Conservation (phyloP, 1,140 invertebrate species). For the Drosophila athabasca region DNA sequence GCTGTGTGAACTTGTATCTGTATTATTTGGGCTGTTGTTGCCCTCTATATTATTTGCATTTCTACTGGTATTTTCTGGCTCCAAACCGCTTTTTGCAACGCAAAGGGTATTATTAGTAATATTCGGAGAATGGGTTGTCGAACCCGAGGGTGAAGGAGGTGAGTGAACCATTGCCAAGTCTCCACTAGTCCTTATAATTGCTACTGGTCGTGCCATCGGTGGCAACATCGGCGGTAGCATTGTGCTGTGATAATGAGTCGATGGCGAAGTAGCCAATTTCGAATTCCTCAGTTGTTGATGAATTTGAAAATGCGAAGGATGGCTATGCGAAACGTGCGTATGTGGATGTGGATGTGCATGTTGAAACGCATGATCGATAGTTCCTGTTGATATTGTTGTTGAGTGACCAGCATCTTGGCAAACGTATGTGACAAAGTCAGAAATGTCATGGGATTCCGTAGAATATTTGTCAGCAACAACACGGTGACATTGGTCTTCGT, state of each 20-base stretch:
- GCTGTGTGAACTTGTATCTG: constrained; percentile 28
- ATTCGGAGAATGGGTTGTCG: constrained; percentile 44
- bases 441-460: constrained; percentile 90
- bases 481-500: constrained; percentile 70
- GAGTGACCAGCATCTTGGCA: constrained; percentile 91
- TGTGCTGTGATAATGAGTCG: constrained; percentile 87
- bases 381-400: constrained; percentile 22
- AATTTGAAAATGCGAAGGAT: constrained; percentile 69
- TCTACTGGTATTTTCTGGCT: constrained; percentile 33
- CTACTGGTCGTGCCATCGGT: constrained; percentile 97
- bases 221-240: constrained; percentile 98
- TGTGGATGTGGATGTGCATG: constrained; percentile 51
- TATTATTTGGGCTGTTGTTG: constrained; percentile 42
- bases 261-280: constrained; percentile 44
- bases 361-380: constrained; percentile 54
- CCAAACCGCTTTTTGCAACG: constrained; percentile 30
- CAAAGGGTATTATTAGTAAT: constrained; percentile 12
- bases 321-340: constrained; percentile 42
- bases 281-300: constrained; percentile 59
- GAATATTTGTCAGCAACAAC: constrained; percentile 64
- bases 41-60: constrained; percentile 34
- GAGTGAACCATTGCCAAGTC: constrained; percentile 85
- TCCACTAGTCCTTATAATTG: constrained; percentile 96
- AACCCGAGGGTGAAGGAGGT: constrained; percentile 85
- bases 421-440: constrained; percentile 98